Conservation (phyloP, 2,113 vertebrate species). For the human (Homo sapiens) region DNA sequence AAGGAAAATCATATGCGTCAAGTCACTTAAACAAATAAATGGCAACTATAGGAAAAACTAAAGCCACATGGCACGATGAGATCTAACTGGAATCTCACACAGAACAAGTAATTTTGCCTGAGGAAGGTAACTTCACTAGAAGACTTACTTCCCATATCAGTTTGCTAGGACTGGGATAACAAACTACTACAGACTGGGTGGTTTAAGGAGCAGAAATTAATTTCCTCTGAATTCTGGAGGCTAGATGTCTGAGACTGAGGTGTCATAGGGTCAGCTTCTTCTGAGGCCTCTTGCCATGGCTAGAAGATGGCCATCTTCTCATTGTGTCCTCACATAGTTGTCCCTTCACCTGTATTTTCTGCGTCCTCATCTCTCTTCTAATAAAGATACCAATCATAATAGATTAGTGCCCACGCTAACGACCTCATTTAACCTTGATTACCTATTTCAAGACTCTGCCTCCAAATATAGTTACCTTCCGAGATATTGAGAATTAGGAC, state of each 20-base stretch:
- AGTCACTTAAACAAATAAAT: conserved; percentile 2
- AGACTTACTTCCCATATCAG: neutral
- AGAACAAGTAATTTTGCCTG: conserved; percentile 14
- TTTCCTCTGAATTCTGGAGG: neutral
- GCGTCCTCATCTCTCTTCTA: neutral
- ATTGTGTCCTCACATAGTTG: neutral
- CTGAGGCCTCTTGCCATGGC: neutral
- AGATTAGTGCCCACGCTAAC: neutral
- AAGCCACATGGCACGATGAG: neutral
- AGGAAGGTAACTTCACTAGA: conserved; percentile 36
- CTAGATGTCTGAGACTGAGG: neutral
- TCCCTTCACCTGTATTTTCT: neutral
- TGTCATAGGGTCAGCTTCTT: neutral
- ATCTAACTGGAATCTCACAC: conserved; percentile 34
- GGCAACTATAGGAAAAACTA: neutral
- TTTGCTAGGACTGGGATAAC: neutral
- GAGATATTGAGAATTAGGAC: neutral
- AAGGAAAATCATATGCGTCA: neutral
- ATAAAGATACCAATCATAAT: neutral
- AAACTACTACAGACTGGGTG: too few species aligned
- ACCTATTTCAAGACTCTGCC: neutral
- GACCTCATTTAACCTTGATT: neutral
- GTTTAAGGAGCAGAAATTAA: neutral
- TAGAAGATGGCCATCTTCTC: neutral
- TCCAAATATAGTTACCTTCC: neutral